Percentiles rank a stretch among this genome's conserved stretches.
Conservation (phyloP, 2,888 invertebrate species). For the Andricus curvator region DNA sequence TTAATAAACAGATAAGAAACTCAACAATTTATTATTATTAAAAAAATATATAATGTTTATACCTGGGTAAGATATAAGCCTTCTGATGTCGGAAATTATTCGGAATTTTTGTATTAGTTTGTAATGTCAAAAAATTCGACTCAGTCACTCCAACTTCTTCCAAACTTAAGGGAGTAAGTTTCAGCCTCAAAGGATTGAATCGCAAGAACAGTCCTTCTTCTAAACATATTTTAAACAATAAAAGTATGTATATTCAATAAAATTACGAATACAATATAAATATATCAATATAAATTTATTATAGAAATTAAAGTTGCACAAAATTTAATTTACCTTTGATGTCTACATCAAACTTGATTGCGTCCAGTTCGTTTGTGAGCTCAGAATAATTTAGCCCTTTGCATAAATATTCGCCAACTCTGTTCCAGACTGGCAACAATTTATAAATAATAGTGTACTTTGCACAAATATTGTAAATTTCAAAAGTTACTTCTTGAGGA, state of each 20-base stretch:
- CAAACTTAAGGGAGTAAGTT: conserved; percentile 60
- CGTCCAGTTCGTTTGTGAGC: conserved; percentile 54
- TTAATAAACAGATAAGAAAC: background rate
- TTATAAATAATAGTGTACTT: conserved; percentile 70
- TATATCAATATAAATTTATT: too few species aligned
- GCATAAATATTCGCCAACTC: conserved; percentile 62
- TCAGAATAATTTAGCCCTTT: conserved; percentile 66
- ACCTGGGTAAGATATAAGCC: conserved; percentile 73
- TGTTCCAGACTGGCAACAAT: conserved; percentile 73
- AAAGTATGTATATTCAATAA: background rate
- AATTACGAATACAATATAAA: conserved; percentile 2
- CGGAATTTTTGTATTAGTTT: conserved; percentile 58
- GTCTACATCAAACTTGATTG: conserved; percentile 64
- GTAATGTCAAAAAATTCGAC: conserved; percentile 57
- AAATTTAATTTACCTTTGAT: conserved; percentile 53
- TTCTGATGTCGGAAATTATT: conserved; percentile 56
- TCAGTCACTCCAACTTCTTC: conserved; percentile 57
- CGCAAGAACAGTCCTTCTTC: conserved; percentile 46
- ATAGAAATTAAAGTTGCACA: background rate
- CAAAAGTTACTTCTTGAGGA: conserved; percentile 58
- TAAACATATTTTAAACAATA: background rate
- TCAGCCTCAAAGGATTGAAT: conserved; percentile 58
- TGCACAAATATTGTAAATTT: conserved; percentile 69
- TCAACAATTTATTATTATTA: background rate
- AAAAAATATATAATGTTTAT: conserved; percentile 28